Percentiles rank a stretch among this genome's conserved stretches.
Evolutionary conservation across 2,797 vertebrate genomes (phyloP).

Genomic region (Phalloptychus januarius): DNA sequence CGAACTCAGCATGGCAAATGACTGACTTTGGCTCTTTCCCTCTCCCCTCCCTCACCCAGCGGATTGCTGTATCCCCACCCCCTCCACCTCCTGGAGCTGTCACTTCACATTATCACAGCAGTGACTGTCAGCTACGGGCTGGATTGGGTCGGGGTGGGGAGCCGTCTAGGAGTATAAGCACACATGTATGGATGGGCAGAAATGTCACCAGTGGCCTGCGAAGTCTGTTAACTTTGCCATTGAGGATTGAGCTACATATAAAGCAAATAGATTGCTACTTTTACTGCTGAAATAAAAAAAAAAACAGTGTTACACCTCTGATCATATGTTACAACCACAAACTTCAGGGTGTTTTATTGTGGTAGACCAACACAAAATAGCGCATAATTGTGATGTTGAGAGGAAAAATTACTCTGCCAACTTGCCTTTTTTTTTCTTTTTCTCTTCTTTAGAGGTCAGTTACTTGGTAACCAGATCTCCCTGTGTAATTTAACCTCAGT

Average conservation of each 20-base stretch:
- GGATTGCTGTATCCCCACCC: slow-evolving; percentile 73
- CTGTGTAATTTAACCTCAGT: neutral
- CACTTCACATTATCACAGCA: slow-evolving; percentile 76
- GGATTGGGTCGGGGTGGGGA: slow-evolving; percentile 51
- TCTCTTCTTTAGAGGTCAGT: neutral
- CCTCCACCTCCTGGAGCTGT: slow-evolving; percentile 69
- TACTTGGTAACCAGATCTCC: neutral
- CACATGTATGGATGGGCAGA: slow-evolving; percentile 61
- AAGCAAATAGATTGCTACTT: slow-evolving; percentile 19
- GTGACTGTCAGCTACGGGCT: slow-evolving; percentile 68
- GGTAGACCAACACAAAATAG: neutral
- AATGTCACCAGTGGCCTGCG: slow-evolving; percentile 68
- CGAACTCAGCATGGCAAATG: slow-evolving; percentile 54
- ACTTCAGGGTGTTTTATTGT: neutral
- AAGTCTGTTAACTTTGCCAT: slow-evolving; percentile 64
- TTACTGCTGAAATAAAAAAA: neutral
- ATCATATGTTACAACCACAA: neutral
- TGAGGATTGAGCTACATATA: slow-evolving; percentile 44
- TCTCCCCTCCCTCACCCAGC: slow-evolving; percentile 57
- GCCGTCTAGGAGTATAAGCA: slow-evolving; percentile 42
- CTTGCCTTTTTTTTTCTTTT: no score
- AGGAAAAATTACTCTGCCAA: neutral
- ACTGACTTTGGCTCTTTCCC: slow-evolving; percentile 46
- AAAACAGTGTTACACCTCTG: neutral
- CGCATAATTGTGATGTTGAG: neutral